Percentiles rank a stretch among this genome's conserved stretches.
Evolutionary conservation across 2,797 vertebrate species (phyloP).

Genomic region (Harpagifer antarcticus): DNA sequence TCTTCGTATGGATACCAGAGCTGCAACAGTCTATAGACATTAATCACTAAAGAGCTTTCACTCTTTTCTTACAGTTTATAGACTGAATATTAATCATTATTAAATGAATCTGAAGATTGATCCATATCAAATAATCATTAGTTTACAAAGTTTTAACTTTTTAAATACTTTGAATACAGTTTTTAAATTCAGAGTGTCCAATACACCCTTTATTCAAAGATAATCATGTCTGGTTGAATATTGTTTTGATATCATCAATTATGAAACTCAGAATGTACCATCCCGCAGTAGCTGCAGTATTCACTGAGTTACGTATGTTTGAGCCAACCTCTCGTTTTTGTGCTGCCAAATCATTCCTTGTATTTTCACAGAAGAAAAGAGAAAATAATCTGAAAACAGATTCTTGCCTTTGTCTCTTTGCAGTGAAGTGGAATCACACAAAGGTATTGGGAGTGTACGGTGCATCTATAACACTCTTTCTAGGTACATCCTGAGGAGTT

Average conservation of each 20-base stretch:
- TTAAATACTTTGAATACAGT: neutral
- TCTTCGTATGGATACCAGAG: too few relatives aligned
- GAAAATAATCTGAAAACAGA: constrained; percentile 10
- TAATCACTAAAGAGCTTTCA: too few relatives aligned
- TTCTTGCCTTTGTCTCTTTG: constrained; percentile 26
- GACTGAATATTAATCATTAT: too few relatives aligned
- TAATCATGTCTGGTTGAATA: constrained; percentile 29
- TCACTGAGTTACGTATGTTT: constrained; percentile 3
- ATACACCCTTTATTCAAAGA: constrained; percentile 30
- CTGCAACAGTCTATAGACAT: too few relatives aligned
- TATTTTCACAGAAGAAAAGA: constrained; percentile 52
- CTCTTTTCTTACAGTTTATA: too few relatives aligned
- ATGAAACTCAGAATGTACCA: constrained; percentile 9
- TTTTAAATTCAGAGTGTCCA: constrained; percentile 2
- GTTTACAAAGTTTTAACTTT: neutral
- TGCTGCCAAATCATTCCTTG: constrained; percentile 72
- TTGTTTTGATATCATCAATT: constrained; percentile 19
- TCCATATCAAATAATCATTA: too few relatives aligned
- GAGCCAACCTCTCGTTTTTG: constrained; percentile 27
- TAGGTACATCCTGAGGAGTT: constrained; percentile 26
- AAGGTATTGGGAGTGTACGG: constrained; percentile 35
- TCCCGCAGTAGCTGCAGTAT: constrained; percentile 26
- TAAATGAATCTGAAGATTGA: too few relatives aligned
- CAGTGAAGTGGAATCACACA: constrained; percentile 41
- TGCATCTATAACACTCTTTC: constrained; percentile 36